Base-by-base conservation (phyloP, 53 echinoderm and acorn worm genomes). In the Actinopyga echinites region DNA sequence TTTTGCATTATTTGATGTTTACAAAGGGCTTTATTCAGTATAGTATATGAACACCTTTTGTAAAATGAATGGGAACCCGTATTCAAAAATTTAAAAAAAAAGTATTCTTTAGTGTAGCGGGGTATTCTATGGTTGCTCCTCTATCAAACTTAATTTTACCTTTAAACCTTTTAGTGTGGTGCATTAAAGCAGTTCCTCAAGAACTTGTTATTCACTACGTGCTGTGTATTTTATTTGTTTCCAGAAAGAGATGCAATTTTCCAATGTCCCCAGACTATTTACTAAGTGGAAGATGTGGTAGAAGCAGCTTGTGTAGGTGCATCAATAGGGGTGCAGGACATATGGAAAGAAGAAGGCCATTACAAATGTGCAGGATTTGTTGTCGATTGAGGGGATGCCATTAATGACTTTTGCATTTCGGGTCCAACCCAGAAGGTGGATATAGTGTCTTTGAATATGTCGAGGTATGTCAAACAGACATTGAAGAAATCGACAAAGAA, bases 341-440 rank as follows among this genome's bases (percentile, higher is more conserved):
- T 64, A n/a, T 64, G 65, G 65, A 25, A 64, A 64, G 65, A 64
- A 26, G 65, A 5, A 26, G 30, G 65, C 7, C 0, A 5, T 26
- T 64, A 64, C 7, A 64, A 0, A 64, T 64, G 65, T 64, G 24
- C 24, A 32, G 65, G 65, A 64, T 64, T 64, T 64, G 65, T 64
- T 64, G 30, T 64, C 1, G 65, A 64, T 64, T 6, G 30, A 29
- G 59, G 15, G 22, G 59, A 19, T 59, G 59, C 22, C 59, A 26
- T 59, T 8, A 64, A 26, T 64, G 65, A 64, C 65, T 64, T 64
- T 29, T 25, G 28, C 30, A 64, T 64, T 0, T 64, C 65, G 5
- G 65, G 32, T 7, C 32, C 65, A 64, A 64, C 65, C 6, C 1
- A 64, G 32, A 64, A 64, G 65, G 65, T 64, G 31, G 28, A 64